Evolutionary conservation across 2,113 vertebrate genomes (phyloP).

Genomic region (Ahaetulla prasina): DNA sequence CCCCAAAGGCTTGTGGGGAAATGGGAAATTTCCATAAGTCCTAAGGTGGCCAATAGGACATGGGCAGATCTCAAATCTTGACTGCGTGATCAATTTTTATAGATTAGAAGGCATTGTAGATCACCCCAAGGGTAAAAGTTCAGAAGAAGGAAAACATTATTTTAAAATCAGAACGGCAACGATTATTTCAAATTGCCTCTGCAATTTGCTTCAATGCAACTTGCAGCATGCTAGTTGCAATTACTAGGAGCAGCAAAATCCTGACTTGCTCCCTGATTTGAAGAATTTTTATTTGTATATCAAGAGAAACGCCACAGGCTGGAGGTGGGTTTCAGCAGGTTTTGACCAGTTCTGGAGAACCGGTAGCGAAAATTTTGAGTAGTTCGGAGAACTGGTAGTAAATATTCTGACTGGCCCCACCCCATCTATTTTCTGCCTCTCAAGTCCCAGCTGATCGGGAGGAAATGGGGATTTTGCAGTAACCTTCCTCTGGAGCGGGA

Average conservation of each 20-base stretch:
- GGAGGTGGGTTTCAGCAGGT: too few species aligned
- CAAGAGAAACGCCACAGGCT: not conserved
- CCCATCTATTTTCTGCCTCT: too few species aligned
- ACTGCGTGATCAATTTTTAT: not conserved
- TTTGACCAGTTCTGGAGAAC: too few species aligned
- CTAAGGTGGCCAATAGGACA: not conserved
- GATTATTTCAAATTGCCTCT: not conserved
- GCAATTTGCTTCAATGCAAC: not conserved
- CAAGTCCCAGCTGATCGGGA: too few species aligned
- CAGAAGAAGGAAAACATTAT: not conserved
- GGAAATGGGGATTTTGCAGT: too few species aligned
- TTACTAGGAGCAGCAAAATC: not conserved
- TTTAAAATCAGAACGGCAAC: not conserved
- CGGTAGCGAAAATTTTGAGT: too few species aligned
- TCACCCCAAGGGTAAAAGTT: not conserved
- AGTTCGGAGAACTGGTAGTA: too few species aligned
- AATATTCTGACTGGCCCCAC: too few species aligned
- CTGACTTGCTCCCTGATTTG: not conserved
- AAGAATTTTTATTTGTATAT: not conserved
- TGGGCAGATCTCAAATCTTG: not conserved
- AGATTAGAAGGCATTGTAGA: not conserved
- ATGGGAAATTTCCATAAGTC: not conserved
- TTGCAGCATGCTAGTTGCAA: not conserved
- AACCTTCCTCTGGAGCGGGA: too few species aligned
- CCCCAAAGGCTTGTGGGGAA: not conserved